phyloP scores from a whole-genome alignment of 2,888 invertebrate genomes.

The Harpalus rubripes region DNA sequence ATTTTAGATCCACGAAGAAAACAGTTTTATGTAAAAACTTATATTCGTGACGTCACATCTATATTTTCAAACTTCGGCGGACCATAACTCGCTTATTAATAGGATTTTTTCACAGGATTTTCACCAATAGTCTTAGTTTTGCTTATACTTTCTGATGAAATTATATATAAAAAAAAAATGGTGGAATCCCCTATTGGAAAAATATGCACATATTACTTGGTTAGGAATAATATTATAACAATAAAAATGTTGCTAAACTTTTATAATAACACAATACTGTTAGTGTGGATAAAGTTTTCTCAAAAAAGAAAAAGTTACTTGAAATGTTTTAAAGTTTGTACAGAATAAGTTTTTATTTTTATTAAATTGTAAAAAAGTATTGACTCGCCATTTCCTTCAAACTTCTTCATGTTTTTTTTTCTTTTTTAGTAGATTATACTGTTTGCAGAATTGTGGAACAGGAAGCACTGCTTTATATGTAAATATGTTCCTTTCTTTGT shows the following conservation, averaged over 20 bases:
- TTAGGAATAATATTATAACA: background rate
- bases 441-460: background rate
- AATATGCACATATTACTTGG: background rate
- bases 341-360: slow-evolving; percentile 27
- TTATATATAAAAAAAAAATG: no score
- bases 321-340: slow-evolving; percentile 1
- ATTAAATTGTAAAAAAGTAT: slow-evolving; percentile 4
- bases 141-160: no score
- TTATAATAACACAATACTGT: background rate
- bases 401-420: no score
- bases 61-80: no score
- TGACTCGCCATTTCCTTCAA: background rate
- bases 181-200: no score
- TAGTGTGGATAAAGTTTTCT: slow-evolving; percentile 1
- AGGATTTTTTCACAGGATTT: no score
- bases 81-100: no score
- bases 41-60: no score
- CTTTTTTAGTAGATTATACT: background rate
- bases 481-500: background rate
- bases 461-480: background rate
- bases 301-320: background rate
- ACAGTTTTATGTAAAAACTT: no score
- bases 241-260: slow-evolving; percentile 33
- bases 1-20: no score
- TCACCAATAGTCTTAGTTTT: no score